Evolutionary conservation across 2,797 vertebrate species (phyloP).

Genomic region (Brachymystax lenok): DNA sequence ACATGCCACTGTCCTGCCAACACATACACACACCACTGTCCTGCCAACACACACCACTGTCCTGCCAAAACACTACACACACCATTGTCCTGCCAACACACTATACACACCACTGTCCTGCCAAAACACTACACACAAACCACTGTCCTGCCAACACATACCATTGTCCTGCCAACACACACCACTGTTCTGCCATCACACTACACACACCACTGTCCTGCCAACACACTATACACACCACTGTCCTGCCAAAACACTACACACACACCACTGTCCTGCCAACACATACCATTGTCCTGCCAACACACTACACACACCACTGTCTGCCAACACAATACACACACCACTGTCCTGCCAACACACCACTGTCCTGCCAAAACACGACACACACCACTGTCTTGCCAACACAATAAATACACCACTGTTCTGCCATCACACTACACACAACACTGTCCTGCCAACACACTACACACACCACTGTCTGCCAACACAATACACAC

Average conservation of each 20-base stretch:
- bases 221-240: neutral
- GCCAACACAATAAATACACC: neutral
- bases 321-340: constrained; percentile 1
- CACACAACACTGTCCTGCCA: neutral
- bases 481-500: neutral
- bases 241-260: too few species aligned
- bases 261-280: neutral
- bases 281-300: neutral
- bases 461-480: too few species aligned
- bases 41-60: too few species aligned
- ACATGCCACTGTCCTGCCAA: neutral
- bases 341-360: neutral
- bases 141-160: constrained; percentile 10
- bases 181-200: neutral
- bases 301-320: constrained; percentile 13
- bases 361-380: constrained; percentile 19
- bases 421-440: constrained; percentile 9
- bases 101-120: neutral
- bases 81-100: constrained; percentile 6
- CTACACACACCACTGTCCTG: too few species aligned
- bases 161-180: too few species aligned
- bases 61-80: constrained; percentile 37
- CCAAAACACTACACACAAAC: neutral
- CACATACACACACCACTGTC: constrained; percentile 3
- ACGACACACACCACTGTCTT: neutral